These are phyloP conservation scores for Orcinus orca DNA, from an alignment of 2,113 vertebrate species.

Conservation along the genomic window DNA sequence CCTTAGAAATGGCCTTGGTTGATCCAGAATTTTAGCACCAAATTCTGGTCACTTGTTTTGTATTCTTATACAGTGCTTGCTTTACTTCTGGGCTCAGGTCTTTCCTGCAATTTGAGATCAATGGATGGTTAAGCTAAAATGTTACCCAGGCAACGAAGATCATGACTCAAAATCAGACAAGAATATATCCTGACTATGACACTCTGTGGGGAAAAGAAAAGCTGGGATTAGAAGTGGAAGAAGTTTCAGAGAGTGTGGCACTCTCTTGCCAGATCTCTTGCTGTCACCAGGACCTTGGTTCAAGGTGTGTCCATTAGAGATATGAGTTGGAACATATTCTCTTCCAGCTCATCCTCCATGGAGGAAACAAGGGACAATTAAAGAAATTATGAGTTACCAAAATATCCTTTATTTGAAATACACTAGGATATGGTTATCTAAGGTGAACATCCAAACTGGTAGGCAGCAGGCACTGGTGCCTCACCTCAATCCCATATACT, in stretches of 20 bases:
- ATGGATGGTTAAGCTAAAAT: slow-evolving; percentile 45
- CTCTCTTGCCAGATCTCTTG: neutral
- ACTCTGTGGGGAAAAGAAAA: neutral
- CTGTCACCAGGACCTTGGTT: neutral
- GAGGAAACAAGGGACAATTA: neutral
- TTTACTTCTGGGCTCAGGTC: neutral
- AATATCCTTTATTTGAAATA: neutral
- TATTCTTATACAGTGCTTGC: neutral
- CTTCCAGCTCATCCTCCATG: neutral
- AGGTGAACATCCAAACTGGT: neutral
- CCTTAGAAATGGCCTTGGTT: neutral
- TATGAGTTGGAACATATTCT: neutral
- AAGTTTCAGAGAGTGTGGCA: neutral
- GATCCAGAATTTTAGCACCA: neutral
- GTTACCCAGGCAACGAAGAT: slow-evolving; percentile 18
- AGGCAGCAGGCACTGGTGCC: neutral
- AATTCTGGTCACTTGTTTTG: neutral
- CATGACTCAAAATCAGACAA: neutral
- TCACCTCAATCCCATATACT: rapidly evolving
- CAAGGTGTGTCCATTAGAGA: neutral
- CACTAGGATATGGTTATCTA: neutral
- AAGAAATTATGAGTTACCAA: neutral
- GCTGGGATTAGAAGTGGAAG: slow-evolving; percentile 3
- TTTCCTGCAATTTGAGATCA: slow-evolving; percentile 20
- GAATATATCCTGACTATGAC: neutral